Evolutionary conservation across 2,113 vertebrate genomes (phyloP).

Genomic region (Etia nguti): DNA sequence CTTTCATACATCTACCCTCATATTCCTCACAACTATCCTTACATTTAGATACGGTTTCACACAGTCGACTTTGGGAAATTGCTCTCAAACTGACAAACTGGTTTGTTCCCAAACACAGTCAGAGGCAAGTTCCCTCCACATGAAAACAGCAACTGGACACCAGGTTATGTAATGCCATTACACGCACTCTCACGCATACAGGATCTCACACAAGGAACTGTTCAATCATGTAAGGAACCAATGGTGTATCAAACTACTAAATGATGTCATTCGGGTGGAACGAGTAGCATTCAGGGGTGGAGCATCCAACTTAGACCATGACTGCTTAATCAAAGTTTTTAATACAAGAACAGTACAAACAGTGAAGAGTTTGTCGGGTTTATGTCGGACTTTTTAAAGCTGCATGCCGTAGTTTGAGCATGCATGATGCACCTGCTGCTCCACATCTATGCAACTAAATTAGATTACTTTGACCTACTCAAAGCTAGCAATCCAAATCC

Average conservation of each 20-base stretch:
- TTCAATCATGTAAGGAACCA: background rate
- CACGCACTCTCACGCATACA: background rate
- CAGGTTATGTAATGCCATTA: constrained; percentile 20
- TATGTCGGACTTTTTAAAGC: fast-evolving
- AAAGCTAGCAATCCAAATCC: background rate
- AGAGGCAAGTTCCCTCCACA: background rate
- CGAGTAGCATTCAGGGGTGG: background rate
- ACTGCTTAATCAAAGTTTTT: background rate
- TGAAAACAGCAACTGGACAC: constrained; percentile 13
- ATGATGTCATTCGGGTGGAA: constrained; percentile 15
- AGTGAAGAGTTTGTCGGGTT: background rate
- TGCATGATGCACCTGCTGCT: background rate
- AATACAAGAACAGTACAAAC: background rate
- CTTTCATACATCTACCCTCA: background rate
- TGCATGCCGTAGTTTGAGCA: background rate
- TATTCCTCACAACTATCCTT: background rate
- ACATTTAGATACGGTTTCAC: background rate
- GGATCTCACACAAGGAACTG: background rate
- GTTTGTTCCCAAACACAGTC: constrained; percentile 5
- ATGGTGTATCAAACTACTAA: background rate
- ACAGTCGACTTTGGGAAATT: background rate
- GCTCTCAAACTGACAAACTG: background rate
- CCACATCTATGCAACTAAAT: background rate
- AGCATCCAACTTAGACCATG: background rate
- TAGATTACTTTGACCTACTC: background rate